Evolutionary conservation across 2,888 invertebrate genomes (phyloP).

Genomic region (Morinoia aosen): DNA sequence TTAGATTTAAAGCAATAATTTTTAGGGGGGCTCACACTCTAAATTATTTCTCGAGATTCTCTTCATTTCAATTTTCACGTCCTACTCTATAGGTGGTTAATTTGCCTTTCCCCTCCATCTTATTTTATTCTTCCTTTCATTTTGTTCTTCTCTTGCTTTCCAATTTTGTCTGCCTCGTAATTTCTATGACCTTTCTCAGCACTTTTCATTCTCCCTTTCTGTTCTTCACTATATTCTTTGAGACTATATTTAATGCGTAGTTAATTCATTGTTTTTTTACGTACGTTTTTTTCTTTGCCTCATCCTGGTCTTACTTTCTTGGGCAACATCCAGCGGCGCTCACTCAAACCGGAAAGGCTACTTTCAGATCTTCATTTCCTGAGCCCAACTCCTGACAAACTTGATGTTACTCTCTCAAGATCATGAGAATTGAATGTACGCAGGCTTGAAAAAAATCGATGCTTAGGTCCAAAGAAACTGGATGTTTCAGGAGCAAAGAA

Average conservation of each 20-base stretch:
- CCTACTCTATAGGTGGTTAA: not conserved
- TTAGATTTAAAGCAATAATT: not conserved
- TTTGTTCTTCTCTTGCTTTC: not conserved
- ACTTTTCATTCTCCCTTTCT: not conserved
- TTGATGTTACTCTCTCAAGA: too few relatives aligned
- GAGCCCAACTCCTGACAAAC: not conserved
- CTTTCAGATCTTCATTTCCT: not conserved
- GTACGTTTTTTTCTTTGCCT: not conserved
- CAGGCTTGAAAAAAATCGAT: too few relatives aligned
- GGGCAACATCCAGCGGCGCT: not conserved
- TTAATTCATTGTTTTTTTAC: not conserved
- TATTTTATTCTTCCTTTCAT: not conserved
- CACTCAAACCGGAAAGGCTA: not conserved
- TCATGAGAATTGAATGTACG: too few relatives aligned
- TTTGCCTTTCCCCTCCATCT: not conserved
- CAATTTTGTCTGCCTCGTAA: not conserved
- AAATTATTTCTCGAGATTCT: not conserved
- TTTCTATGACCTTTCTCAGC: not conserved
- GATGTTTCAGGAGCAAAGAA: too few relatives aligned
- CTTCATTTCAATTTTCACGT: not conserved
- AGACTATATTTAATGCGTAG: not conserved
- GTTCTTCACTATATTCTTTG: not conserved
- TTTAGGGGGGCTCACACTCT: not conserved
- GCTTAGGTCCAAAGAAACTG: too few relatives aligned
- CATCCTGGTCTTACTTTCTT: not conserved